Evolutionary conservation across 2,888 invertebrate species (phyloP).

Genomic region (Chrysopilus asiliformis): DNA sequence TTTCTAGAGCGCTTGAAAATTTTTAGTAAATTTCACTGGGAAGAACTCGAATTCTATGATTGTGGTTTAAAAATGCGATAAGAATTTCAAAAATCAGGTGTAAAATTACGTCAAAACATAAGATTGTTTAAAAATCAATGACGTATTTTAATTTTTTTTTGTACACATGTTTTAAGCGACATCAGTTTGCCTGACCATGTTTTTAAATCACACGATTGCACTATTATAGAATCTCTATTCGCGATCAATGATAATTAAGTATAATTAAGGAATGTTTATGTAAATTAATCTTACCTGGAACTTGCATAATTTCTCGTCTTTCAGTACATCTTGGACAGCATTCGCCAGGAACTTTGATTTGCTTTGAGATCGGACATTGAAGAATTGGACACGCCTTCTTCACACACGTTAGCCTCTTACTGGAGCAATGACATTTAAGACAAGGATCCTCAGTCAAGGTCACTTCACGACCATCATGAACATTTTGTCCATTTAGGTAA

Average conservation of each 20-base stretch:
- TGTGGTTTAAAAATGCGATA: too few species aligned
- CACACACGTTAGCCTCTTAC: conserved; percentile 57
- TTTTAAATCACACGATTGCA: too few species aligned
- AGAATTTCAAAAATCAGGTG: not conserved
- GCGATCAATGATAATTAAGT: too few species aligned
- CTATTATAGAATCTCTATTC: too few species aligned
- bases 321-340: conserved; percentile 51
- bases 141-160: not conserved
- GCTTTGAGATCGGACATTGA: conserved; percentile 59
- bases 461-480: conserved; percentile 67
- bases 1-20: not conserved
- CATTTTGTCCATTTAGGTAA: conserved; percentile 67
- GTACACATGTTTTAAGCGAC: too few species aligned
- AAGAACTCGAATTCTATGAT: too few species aligned
- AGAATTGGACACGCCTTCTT: conserved; percentile 82
- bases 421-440: conserved; percentile 66
- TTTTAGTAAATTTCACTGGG: conserved; percentile 1
- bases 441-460: conserved; percentile 75
- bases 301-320: conserved; percentile 35
- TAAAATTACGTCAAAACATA: not conserved
- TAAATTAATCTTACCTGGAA: conserved; percentile 29
- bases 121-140: not conserved
- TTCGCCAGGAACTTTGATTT: conserved; percentile 58
- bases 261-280: too few species aligned
- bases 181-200: too few species aligned